Percentiles rank a stretch among this genome's conserved stretches.
These are phyloP conservation scores for Parnassius smintheus DNA, from an alignment of 2,888 invertebrate genomes.

Conservation along the genomic window DNA sequence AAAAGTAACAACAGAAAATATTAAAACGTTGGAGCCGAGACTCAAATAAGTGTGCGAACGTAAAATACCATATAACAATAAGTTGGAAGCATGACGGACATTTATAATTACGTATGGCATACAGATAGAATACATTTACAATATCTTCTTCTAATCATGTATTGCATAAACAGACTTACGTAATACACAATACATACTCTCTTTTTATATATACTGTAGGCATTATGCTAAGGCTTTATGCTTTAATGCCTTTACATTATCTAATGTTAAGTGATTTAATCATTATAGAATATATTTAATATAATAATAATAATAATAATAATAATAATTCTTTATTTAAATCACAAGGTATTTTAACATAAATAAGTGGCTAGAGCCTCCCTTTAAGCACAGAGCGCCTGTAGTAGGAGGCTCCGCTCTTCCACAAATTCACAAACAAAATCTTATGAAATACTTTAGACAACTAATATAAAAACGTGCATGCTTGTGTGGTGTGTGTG, in stretches of 20 bases:
- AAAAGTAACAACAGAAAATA: too few species aligned
- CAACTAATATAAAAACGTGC: too few species aligned
- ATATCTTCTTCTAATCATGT: slow-evolving; percentile 12
- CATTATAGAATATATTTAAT: too few species aligned
- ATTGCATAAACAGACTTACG: slow-evolving; percentile 10
- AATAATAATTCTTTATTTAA: too few species aligned
- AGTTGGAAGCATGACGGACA: slow-evolving; percentile 12
- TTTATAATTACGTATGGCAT: slow-evolving; percentile 10
- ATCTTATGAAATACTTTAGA: too few species aligned
- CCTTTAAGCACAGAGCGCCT: too few species aligned
- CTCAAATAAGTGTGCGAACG: slow-evolving; percentile 13
- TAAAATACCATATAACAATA: slow-evolving; percentile 7
- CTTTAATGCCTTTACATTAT: background rate
- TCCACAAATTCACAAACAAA: too few species aligned
- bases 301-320: too few species aligned
- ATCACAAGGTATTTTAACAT: too few species aligned
- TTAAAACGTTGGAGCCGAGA: background rate
- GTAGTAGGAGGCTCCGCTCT: too few species aligned
- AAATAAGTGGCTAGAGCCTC: too few species aligned
- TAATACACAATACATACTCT: slow-evolving; percentile 9
- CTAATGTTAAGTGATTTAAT: background rate
- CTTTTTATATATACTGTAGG: background rate
- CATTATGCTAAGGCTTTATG: background rate
- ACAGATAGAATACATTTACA: slow-evolving; percentile 16
- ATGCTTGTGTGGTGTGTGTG: too few species aligned